phyloP scores from a whole-genome alignment of 2,888 invertebrate species.

The Agriopis aurantiaria region DNA sequence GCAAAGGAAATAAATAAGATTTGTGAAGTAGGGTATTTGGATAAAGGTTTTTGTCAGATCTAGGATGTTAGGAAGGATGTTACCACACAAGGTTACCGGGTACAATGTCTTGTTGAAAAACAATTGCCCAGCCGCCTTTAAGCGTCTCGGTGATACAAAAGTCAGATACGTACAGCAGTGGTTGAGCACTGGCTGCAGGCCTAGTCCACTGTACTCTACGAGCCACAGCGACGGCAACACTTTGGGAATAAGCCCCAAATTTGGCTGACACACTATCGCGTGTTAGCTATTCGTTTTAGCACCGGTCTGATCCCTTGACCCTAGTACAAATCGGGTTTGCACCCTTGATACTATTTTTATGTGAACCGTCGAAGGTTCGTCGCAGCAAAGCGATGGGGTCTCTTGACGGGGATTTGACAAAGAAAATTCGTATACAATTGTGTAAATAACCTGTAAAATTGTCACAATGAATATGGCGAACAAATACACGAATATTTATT shows the following conservation, averaged over 20 bases:
- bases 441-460: slow-evolving; percentile 74
- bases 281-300: slow-evolving; percentile 46
- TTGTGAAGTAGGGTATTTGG: neutral
- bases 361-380: slow-evolving; percentile 68
- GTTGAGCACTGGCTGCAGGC: slow-evolving; percentile 79
- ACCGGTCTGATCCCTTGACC: slow-evolving; percentile 75
- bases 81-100: slow-evolving; percentile 67
- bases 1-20: neutral
- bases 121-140: slow-evolving; percentile 78
- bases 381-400: slow-evolving; percentile 69
- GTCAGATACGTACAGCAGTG: slow-evolving; percentile 80
- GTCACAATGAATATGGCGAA: slow-evolving; percentile 42
- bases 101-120: slow-evolving; percentile 85
- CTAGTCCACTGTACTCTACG: slow-evolving; percentile 64
- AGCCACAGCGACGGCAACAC: slow-evolving; percentile 62
- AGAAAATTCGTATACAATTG: slow-evolving; percentile 36
- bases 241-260: slow-evolving; percentile 42
- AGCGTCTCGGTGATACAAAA: slow-evolving; percentile 57
- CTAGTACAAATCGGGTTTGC: slow-evolving; percentile 76
- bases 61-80: slow-evolving; percentile 14
- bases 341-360: slow-evolving; percentile 82
- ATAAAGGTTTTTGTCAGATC: slow-evolving; percentile 9
- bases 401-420: slow-evolving; percentile 69
- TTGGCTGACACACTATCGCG: slow-evolving; percentile 6
- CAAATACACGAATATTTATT: neutral